Conservation (phyloP, 2,888 invertebrate species). For the Caenorhabditis sinica region DNA sequence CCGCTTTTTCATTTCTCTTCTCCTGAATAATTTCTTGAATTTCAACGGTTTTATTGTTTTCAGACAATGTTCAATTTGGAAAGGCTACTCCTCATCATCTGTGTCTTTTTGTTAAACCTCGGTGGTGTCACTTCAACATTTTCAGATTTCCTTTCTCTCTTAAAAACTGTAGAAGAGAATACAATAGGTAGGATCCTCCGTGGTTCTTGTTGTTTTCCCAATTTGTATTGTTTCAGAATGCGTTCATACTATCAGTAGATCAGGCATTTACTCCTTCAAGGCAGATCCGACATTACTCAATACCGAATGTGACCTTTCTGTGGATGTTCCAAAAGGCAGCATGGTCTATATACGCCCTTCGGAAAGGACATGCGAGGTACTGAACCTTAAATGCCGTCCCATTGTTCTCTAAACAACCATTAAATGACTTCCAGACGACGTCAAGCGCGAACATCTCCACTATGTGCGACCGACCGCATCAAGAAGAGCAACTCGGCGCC, state of each 20-base stretch:
- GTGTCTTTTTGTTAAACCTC: conserved; percentile 37
- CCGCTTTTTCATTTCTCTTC: background rate
- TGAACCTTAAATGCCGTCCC: conserved; percentile 17
- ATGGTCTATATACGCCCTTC: conserved; percentile 32
- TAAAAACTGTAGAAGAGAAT: conserved; percentile 32
- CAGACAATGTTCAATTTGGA: conserved; percentile 46
- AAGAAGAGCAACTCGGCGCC: conserved; percentile 32
- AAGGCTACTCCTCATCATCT: conserved; percentile 25
- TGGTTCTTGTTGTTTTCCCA: background rate
- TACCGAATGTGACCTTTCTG: conserved; percentile 14
- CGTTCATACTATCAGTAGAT: conserved; percentile 9
- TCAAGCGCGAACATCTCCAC: conserved; percentile 48
- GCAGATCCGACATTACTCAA: background rate
- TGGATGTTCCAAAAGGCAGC: conserved; percentile 34
- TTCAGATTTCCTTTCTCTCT: conserved; percentile 15
- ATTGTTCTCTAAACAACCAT: background rate
- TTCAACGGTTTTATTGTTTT: conserved; percentile 6
- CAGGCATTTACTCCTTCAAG: conserved; percentile 28
- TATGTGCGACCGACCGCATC: conserved; percentile 39
- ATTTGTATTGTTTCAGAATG: conserved; percentile 25
- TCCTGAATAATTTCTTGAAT: background rate
- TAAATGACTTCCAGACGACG: conserved; percentile 39
- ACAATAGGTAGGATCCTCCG: conserved; percentile 15
- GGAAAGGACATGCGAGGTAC: conserved; percentile 58
- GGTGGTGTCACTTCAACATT: conserved; percentile 12